Percentiles rank a stretch among this genome's conserved stretches.
phyloP scores from a whole-genome alignment of 2,888 invertebrate genomes.

The Boloria selene region DNA sequence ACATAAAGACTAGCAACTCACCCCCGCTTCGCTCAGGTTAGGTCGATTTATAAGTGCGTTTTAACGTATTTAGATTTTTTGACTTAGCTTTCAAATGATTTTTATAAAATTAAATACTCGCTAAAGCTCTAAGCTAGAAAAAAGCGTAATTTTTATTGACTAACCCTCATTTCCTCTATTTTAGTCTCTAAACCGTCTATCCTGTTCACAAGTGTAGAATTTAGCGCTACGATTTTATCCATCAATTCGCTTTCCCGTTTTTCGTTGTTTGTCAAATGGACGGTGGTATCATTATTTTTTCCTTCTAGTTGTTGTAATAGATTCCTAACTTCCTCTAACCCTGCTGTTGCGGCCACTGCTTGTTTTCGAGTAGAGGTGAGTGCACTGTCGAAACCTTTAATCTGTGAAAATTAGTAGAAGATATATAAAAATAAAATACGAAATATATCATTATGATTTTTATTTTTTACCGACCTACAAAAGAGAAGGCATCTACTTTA shows the following conservation, averaged over 20 bases:
- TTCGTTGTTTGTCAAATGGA: constrained; percentile 58
- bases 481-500: too few relatives aligned
- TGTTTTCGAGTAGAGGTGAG: constrained; percentile 67
- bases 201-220: constrained; percentile 59
- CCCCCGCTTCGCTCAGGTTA: too few relatives aligned
- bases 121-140: too few relatives aligned
- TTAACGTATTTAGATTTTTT: too few relatives aligned
- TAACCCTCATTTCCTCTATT: constrained; percentile 65
- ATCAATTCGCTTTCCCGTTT: constrained; percentile 59
- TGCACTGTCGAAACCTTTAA: constrained; percentile 74
- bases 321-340: constrained; percentile 67
- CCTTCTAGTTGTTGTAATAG: constrained; percentile 62
- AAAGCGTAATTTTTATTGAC: constrained; percentile 37
- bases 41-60: too few relatives aligned
- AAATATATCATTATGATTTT: too few relatives aligned
- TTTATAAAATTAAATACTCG: too few relatives aligned
- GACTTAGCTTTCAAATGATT: too few relatives aligned
- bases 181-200: constrained; percentile 60
- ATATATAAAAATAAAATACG: neutral
- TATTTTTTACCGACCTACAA: too few relatives aligned
- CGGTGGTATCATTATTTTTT: constrained; percentile 67
- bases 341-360: constrained; percentile 64
- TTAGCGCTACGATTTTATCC: constrained; percentile 55
- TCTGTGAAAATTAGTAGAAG: constrained; percentile 55
- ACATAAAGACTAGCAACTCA: too few relatives aligned